Evolutionary conservation across 1,140 invertebrate species (phyloP).

Genomic region (Leucophenga varia): DNA sequence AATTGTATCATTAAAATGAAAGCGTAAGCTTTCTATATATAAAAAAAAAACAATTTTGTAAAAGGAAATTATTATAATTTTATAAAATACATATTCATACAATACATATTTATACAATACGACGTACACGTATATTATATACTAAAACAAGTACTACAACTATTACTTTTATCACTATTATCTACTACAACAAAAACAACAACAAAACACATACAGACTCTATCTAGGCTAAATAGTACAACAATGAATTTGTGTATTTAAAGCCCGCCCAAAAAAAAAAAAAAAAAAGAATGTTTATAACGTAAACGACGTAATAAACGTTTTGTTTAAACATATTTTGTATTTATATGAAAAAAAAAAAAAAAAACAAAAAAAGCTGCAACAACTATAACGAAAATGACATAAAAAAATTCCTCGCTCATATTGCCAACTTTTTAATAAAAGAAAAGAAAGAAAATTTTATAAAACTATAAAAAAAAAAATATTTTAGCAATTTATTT

Average conservation of each 20-base stretch:
- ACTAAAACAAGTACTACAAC: slow-evolving; percentile 31
- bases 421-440: slow-evolving; percentile 50
- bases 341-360: slow-evolving; percentile 17
- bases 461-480: slow-evolving; percentile 16
- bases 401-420: slow-evolving; percentile 38
- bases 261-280: slow-evolving; percentile 38
- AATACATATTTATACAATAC: slow-evolving; percentile 6
- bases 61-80: too few relatives aligned
- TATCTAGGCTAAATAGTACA: slow-evolving; percentile 37
- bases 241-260: slow-evolving; percentile 48
- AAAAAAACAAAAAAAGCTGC: slow-evolving; percentile 5
- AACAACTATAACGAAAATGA: slow-evolving; percentile 8
- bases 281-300: neutral
- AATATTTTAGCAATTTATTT: slow-evolving; percentile 18
- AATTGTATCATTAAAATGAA: too few relatives aligned
- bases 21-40: too few relatives aligned
- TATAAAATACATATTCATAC: too few relatives aligned
- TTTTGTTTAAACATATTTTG: neutral
- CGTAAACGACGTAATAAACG: neutral
- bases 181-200: slow-evolving; percentile 7
- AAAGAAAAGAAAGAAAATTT: neutral
- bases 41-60: too few relatives aligned
- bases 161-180: slow-evolving; percentile 17
- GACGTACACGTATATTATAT: slow-evolving; percentile 7
- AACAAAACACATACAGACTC: too few relatives aligned